Base-by-base conservation (phyloP, 2,113 vertebrate genomes). In the Erpornis zantholeuca region DNA sequence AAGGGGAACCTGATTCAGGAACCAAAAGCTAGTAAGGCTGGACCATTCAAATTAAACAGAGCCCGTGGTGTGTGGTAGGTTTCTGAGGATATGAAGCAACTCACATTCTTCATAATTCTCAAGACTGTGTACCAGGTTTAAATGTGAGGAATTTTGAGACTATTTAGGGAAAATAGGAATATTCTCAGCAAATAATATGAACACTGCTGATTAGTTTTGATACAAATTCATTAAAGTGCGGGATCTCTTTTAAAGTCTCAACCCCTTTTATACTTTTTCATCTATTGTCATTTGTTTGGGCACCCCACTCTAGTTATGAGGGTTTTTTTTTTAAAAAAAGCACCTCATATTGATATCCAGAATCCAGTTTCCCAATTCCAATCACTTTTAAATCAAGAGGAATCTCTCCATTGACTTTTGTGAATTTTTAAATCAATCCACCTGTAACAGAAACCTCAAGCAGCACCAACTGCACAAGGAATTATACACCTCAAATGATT, bases 241-340 rank as follows among this genome's bases (percentile, higher is more conserved):
- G 40, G 16, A 56, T 76, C 33, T 71, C 12, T 60, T 73, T 21
- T 64, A 35, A 88, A 47, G 12, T 76, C 15, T 72, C 35, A 64
- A 13, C 2, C 14, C 53, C 15, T 75, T 66, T 35, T 53, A 12
- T 38, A 72, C 10, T 76, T 13, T 64, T 61, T 61, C 19, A 54
- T 88, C 38, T 52, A 36, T 59, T 54, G 21, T n/a, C 0, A 20
- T 64, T 64, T 56, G 3, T 72, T 42, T 56, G 27, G 18, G 15
- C 13, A 54, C 11, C 28, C 13, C 11, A 19, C 9, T 85, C 45
- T 56, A 63, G 31, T 40, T 82, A 35, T 12, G 19, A 54, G 31
- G 22, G 0, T 0, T 10, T 25, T 33, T 73, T 44, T 73, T 24
- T 4, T 3, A 4, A 47, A 25, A 52, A 17, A 70, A n/a, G 1